Base-by-base conservation (phyloP, 1,140 invertebrate species). In the Mactra quadrangularis region DNA sequence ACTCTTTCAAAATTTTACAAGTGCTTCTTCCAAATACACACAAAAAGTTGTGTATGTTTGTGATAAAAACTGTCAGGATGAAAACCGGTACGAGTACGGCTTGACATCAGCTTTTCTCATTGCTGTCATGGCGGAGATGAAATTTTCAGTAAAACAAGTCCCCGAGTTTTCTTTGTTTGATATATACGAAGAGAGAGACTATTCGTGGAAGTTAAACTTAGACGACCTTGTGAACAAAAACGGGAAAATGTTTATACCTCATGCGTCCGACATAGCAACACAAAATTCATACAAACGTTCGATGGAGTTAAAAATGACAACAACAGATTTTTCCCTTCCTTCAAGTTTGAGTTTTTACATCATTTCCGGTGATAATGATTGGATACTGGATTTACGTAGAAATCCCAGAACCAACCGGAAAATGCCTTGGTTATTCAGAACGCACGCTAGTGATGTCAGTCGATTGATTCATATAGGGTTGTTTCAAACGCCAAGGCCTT, bases 401-500 rank as follows among this genome's bases (percentile, higher is more conserved):
- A 33, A 64, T 22, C 35, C 15, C 11, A 31, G 19, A 1, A 38
- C 60, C 11, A 35, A 13, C 6, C 19, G n/a, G 19, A 41, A 22
- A 13, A 41, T 64, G 35, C 60, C 60, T 3, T 64, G 60, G 60
- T 25, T 64, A 25, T 64, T 22, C 22, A 64, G 6, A 41, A 25
- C 29, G 35, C 60, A 64, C 13, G 60, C 60, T 17, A 38, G 35
- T 64, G 60, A 64, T 35, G 60, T 64, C 33, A 64, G 41, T n/a
- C 35, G 60, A 22, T 17, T 64, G 1, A 35, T 64, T 6, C 60
- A 64, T 64, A 11, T 45, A 7, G 60, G 60, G 11, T 64, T 64
- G 22, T 64, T 64, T 9, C 35, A 22, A 33, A 22, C 38, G 1
- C 60, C 60, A 22, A 31, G 22, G 15, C 25, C 17, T 45, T 3